A percentile compares a stretch with the other conserved stretches of the same genome.
Conservation (phyloP, 2,113 vertebrate genomes). For the Nothobranchius kuhntae region DNA sequence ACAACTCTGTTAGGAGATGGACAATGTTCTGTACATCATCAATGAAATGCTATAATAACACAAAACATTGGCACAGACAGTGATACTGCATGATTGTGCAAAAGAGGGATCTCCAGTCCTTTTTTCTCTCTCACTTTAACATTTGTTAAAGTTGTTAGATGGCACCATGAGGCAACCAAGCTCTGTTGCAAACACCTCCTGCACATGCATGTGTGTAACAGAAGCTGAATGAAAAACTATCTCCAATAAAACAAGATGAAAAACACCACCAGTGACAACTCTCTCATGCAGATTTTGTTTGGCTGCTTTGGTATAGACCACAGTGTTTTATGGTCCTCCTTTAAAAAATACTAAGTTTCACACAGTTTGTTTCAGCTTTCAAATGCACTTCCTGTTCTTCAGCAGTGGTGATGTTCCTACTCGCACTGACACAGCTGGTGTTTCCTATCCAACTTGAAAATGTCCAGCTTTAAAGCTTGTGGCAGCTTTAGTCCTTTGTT, state of each 20-base stretch:
- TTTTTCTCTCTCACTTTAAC: constrained; percentile 17
- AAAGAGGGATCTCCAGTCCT: constrained; percentile 40
- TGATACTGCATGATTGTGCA: constrained; percentile 56
- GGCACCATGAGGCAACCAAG: constrained; percentile 60
- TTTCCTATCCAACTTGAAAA: constrained; percentile 34
- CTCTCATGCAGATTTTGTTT: constrained; percentile 74
- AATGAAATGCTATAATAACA: constrained; percentile 52
- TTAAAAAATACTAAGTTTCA: constrained; percentile 19
- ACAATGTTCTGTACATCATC: constrained; percentile 57
- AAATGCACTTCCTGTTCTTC: constrained; percentile 44
- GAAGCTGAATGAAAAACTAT: constrained; percentile 73
- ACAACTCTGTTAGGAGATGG: constrained; percentile 44
- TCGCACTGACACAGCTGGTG: constrained; percentile 25
- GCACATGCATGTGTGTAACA: constrained; percentile 68
- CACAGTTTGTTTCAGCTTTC: constrained; percentile 45
- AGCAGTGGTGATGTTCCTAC: constrained; percentile 49
- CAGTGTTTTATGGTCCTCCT: constrained; percentile 55
- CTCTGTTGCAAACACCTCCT: constrained; percentile 43
- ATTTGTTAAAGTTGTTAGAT: constrained; percentile 65
- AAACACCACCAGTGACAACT: constrained; percentile 58
- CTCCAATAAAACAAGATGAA: constrained; percentile 73
- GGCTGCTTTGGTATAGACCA: constrained; percentile 70
- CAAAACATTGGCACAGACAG: constrained; percentile 62
- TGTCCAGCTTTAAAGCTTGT: constrained; percentile 51
- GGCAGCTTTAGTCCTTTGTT: constrained; percentile 55